Percentiles rank a stretch among this genome's conserved stretches.
Conservation (phyloP, 2,113 vertebrate species). For the Uropsilus gracilis region DNA sequence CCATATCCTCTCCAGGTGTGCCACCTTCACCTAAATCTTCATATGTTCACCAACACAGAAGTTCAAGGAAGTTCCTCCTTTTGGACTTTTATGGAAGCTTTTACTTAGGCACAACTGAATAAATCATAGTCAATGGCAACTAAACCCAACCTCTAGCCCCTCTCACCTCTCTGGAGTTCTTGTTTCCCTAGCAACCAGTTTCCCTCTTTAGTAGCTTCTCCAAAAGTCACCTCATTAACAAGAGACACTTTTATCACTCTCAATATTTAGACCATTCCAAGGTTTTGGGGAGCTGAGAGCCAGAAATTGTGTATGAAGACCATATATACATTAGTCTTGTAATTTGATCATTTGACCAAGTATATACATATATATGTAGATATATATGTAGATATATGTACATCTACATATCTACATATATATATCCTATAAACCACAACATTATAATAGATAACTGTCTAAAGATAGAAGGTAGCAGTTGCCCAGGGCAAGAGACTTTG, state of each 20-base stretch:
- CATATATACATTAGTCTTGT: not conserved
- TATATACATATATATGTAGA: not conserved
- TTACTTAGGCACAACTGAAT: not conserved
- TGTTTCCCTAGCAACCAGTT: too few relatives aligned
- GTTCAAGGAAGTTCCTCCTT: not conserved
- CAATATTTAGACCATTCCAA: not conserved
- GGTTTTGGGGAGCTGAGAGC: not conserved
- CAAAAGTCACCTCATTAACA: not conserved
- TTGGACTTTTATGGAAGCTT: not conserved
- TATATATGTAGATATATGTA: too few relatives aligned
- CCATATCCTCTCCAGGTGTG: not conserved
- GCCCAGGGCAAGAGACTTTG: not conserved
- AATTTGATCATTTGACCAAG: not conserved
- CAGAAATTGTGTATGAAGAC: not conserved
- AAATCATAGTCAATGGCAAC: not conserved
- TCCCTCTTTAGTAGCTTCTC: not conserved
- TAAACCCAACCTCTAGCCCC: not conserved
- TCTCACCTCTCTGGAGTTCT: not conserved
- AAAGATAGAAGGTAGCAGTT: slow-evolving; percentile 20
- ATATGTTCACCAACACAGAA: not conserved
- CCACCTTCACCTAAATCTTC: not conserved
- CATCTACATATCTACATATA: too few relatives aligned
- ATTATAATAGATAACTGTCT: not conserved
- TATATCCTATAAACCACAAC: not conserved
- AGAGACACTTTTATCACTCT: not conserved